Evolutionary conservation across 2,113 vertebrate genomes (phyloP).

Genomic region (Scomber scombrus): DNA sequence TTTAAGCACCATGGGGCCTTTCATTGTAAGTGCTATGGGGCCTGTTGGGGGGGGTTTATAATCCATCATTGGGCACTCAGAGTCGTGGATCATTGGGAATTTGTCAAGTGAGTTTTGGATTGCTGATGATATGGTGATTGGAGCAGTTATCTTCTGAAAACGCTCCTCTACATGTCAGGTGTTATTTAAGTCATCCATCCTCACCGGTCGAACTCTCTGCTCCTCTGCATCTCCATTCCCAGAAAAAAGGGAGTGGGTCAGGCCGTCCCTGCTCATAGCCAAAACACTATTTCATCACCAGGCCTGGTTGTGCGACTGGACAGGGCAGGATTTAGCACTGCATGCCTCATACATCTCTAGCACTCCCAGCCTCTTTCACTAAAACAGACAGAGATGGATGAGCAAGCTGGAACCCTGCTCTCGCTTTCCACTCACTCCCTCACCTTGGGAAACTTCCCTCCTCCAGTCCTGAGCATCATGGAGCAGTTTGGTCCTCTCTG

Average conservation of each 20-base stretch:
- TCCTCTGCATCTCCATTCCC: slow-evolving; percentile 57
- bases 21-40: too few relatives aligned
- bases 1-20: too few relatives aligned
- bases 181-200: slow-evolving; percentile 59
- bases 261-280: slow-evolving; percentile 52
- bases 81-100: slow-evolving; percentile 19
- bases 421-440: slow-evolving; percentile 62
- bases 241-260: slow-evolving; percentile 64
- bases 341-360: slow-evolving; percentile 76
- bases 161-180: slow-evolving; percentile 58
- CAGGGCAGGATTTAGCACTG: slow-evolving; percentile 73
- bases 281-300: slow-evolving; percentile 76
- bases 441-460: slow-evolving; percentile 60
- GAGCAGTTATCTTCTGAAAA: slow-evolving; percentile 2
- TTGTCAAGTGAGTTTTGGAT: slow-evolving; percentile 8
- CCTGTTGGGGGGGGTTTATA: too few relatives aligned
- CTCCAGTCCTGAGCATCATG: slow-evolving; percentile 18
- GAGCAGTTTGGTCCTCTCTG: slow-evolving; percentile 38
- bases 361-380: slow-evolving; percentile 63
- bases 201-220: slow-evolving; percentile 39
- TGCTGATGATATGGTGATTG: background rate
- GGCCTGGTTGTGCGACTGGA: slow-evolving; percentile 61
- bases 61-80: background rate
- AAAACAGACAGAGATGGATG: slow-evolving; percentile 78
- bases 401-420: slow-evolving; percentile 45